These are phyloP conservation scores for Xyrichtys novacula DNA, from an alignment of 2,797 vertebrate genomes.

Conservation along the genomic window DNA sequence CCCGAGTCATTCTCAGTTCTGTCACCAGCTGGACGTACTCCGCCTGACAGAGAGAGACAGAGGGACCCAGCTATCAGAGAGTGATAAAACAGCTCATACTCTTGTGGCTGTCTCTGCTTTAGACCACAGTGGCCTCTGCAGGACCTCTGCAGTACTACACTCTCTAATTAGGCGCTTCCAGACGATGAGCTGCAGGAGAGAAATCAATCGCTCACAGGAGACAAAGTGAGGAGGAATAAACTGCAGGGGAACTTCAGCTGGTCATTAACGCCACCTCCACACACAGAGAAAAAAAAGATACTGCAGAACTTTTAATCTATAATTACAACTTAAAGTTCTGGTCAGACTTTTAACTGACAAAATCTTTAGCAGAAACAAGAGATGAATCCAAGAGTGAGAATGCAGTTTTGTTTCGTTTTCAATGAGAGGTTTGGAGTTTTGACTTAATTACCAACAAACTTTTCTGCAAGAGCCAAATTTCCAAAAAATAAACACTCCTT, in stretches of 20 bases:
- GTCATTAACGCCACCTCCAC: slow-evolving; percentile 36
- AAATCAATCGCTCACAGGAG: slow-evolving; percentile 43
- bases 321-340: neutral
- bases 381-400: no score
- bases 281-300: slow-evolving; percentile 17
- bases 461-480: no score
- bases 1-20: slow-evolving; percentile 98
- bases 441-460: no score
- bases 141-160: slow-evolving; percentile 22
- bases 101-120: slow-evolving; percentile 15
- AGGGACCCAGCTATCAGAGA: slow-evolving; percentile 1
- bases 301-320: slow-evolving; percentile 8
- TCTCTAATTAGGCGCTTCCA: slow-evolving; percentile 38
- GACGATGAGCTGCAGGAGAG: slow-evolving; percentile 25
- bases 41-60: slow-evolving; percentile 79
- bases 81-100: slow-evolving; percentile 21
- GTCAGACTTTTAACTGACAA: neutral
- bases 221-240: slow-evolving; percentile 36
- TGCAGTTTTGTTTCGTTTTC: no score
- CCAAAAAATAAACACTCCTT: no score
- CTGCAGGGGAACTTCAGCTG: slow-evolving; percentile 20
- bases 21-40: slow-evolving; percentile 99
- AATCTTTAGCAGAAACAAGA: no score
- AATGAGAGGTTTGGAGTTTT: no score
- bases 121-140: slow-evolving; percentile 49